Evolutionary conservation across 2,797 vertebrate species (phyloP).

Genomic region (Mionectes olivaceus): DNA sequence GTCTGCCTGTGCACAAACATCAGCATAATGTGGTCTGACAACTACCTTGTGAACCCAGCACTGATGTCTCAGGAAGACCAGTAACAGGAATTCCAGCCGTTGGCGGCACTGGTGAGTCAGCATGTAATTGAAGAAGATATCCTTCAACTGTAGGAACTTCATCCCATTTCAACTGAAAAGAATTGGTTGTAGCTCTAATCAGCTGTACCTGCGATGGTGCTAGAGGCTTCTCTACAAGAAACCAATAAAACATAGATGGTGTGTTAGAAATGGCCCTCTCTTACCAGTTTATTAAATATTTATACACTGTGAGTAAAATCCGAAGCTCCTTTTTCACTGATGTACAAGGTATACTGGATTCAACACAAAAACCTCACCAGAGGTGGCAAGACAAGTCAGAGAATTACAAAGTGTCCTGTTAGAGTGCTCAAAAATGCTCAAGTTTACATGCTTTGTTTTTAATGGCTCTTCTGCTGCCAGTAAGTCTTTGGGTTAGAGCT

Average conservation of each 20-base stretch:
- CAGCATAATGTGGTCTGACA: not conserved
- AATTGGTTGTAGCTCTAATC: slow-evolving; percentile 92
- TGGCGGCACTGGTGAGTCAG: slow-evolving; percentile 67
- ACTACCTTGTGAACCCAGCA: slow-evolving; percentile 75
- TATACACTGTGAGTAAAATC: not conserved
- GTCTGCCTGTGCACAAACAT: not conserved
- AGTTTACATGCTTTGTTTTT: not conserved
- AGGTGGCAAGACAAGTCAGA: not conserved
- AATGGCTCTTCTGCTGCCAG: not conserved
- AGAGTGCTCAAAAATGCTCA: not conserved
- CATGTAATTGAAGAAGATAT: slow-evolving; percentile 92
- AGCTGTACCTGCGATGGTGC: slow-evolving; percentile 90
- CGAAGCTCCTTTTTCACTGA: not conserved
- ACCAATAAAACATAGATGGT: slow-evolving; percentile 14
- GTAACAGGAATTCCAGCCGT: slow-evolving; percentile 36
- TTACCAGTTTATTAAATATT: not conserved
- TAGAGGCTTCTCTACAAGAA: slow-evolving; percentile 85
- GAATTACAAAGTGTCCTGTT: not conserved
- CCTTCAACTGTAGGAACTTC: slow-evolving; percentile 92
- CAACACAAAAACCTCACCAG: not conserved
- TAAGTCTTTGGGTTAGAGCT: not conserved
- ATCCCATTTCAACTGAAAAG: slow-evolving; percentile 96
- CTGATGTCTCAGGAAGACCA: slow-evolving; percentile 61
- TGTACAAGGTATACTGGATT: not conserved
- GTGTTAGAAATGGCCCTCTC: not conserved